Conservation (phyloP, 2,888 invertebrate genomes). For the Hipparchia semele region DNA sequence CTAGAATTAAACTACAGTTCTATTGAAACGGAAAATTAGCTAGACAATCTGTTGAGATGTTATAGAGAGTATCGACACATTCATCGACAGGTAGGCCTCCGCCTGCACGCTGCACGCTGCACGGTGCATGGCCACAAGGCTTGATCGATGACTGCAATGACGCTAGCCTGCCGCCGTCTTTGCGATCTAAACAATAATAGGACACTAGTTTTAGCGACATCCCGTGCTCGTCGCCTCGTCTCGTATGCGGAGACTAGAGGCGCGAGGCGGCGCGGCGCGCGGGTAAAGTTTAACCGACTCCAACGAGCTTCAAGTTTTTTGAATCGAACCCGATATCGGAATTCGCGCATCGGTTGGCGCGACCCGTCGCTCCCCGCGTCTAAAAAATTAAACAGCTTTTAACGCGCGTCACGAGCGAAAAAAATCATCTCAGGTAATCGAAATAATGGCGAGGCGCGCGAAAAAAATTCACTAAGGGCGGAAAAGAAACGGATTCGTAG, state of each 20-base stretch:
- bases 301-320: conserved; percentile 48
- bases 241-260: not conserved
- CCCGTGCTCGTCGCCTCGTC: not conserved
- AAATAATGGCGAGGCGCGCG: conserved; percentile 77
- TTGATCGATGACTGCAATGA: not conserved
- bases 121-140: not conserved
- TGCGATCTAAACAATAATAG: not conserved
- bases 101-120: too few relatives aligned
- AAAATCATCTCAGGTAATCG: conserved; percentile 81
- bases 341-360: conserved; percentile 78
- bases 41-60: not conserved
- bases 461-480: conserved; percentile 82
- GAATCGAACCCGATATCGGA: conserved; percentile 73
- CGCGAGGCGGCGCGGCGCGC: not conserved
- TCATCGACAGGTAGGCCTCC: not conserved
- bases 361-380: conserved; percentile 75
- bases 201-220: not conserved
- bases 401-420: conserved; percentile 72
- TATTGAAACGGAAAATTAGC: not conserved
- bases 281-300: not conserved
- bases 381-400: conserved; percentile 82
- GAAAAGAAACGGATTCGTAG: conserved; percentile 80
- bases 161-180: not conserved
- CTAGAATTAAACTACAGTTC: not conserved
- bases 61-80: not conserved